Percentiles rank a stretch among this genome's conserved stretches.
These are phyloP conservation scores for Nephrotoma flavescens DNA, from an alignment of 2,888 invertebrate species.

Conservation along the genomic window DNA sequence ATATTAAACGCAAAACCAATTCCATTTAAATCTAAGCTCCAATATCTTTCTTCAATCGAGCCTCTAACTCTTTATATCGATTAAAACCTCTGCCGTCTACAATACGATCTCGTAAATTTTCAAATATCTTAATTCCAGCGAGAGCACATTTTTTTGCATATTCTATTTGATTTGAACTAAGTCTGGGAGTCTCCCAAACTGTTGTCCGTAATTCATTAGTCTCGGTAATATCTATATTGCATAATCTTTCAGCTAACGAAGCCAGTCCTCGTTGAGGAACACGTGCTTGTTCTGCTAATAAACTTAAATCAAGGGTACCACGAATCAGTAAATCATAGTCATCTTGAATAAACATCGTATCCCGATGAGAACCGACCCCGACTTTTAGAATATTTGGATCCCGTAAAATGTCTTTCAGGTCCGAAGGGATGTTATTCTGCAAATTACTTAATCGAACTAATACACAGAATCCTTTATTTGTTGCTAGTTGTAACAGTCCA, in stretches of 20 bases:
- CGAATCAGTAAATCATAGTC: background rate
- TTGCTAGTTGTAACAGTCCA: background rate
- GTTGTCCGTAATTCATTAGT: background rate
- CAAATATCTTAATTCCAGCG: background rate
- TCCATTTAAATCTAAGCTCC: background rate
- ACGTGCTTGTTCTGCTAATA: background rate
- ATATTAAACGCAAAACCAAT: background rate
- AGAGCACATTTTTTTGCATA: background rate
- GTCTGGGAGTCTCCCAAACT: background rate
- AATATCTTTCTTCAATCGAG: background rate
- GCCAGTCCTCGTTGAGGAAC: background rate
- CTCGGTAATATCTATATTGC: background rate
- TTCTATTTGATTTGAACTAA: background rate
- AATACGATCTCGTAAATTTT: background rate
- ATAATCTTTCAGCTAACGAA: background rate
- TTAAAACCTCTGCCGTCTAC: background rate
- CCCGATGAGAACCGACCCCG: background rate
- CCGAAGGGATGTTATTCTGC: background rate
- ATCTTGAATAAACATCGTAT: background rate
- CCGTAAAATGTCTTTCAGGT: background rate
- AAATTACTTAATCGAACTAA: background rate
- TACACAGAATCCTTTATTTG: background rate
- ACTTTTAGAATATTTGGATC: background rate
- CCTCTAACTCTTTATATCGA: background rate
- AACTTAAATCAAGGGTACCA: background rate